phyloP scores from a whole-genome alignment of 2,113 vertebrate species.

The Platanista minor region DNA sequence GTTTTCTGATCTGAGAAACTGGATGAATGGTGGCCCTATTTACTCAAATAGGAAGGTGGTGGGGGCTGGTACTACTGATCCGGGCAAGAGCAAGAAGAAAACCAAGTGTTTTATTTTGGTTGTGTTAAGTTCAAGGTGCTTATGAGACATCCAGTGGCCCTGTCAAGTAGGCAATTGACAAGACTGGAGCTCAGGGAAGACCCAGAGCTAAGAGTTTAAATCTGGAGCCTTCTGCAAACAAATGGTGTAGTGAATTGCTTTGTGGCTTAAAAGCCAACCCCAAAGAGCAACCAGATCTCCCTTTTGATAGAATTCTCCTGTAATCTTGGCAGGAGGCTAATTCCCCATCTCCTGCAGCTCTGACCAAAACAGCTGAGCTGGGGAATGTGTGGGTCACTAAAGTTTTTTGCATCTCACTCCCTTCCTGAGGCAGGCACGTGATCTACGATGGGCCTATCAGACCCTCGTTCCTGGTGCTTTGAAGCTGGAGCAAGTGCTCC shows the following conservation, averaged over 20 bases:
- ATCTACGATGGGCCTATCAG: neutral
- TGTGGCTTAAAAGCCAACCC: neutral
- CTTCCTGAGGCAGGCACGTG: neutral
- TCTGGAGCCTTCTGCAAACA: neutral
- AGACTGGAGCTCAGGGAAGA: neutral
- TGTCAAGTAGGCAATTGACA: neutral
- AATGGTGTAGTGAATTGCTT: neutral
- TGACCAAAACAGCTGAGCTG: neutral
- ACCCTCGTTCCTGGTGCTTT: neutral
- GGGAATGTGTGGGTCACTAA: neutral
- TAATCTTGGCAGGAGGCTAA: neutral
- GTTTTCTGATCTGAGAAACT: neutral
- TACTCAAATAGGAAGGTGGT: neutral
- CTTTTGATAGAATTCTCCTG: neutral
- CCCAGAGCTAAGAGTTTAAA: neutral
- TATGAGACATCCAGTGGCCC: neutral
- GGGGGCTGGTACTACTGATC: neutral
- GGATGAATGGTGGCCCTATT: neutral
- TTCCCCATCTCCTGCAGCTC: neutral
- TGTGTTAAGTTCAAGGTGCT: neutral
- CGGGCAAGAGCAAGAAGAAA: neutral
- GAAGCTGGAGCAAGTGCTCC: neutral
- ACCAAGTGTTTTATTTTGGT: neutral
- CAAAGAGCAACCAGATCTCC: neutral
- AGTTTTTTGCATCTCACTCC: neutral